These are phyloP conservation scores for Sterna hirundo DNA, from an alignment of 2,113 vertebrate genomes.

Conservation along the genomic window DNA sequence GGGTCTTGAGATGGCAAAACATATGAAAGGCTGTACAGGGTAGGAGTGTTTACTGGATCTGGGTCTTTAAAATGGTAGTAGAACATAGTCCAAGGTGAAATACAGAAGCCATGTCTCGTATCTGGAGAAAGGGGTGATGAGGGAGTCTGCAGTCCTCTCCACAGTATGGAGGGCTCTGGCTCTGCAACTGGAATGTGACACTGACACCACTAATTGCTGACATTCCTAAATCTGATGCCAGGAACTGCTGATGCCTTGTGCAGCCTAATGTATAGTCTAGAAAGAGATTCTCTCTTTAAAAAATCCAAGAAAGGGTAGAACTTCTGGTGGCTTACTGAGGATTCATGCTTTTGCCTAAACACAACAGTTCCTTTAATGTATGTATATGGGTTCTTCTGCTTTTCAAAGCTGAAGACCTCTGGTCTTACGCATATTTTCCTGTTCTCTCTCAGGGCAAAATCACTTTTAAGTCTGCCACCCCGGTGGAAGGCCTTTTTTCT, in stretches of 20 bases:
- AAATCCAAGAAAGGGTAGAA: neutral
- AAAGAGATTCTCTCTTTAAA: neutral
- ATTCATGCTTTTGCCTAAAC: neutral
- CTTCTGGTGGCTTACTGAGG: neutral
- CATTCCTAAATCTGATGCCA: neutral
- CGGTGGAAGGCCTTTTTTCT: neutral
- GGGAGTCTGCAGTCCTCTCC: accelerated
- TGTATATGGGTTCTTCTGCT: neutral
- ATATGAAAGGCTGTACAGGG: neutral
- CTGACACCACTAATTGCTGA: neutral
- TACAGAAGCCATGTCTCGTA: neutral
- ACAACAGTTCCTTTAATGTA: neutral
- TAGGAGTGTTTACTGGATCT: neutral
- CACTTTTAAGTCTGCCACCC: neutral
- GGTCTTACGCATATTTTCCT: neutral
- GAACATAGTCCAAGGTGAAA: neutral
- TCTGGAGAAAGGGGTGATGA: neutral
- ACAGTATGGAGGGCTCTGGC: neutral
- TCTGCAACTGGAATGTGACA: neutral
- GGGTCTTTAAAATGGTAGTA: neutral
- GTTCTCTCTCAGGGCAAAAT: neutral
- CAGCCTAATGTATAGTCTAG: neutral
- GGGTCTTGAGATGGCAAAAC: neutral
- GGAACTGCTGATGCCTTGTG: neutral
- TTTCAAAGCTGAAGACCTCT: neutral